Base-by-base conservation (phyloP, 2,113 vertebrate species). In the Lycaon pictus region DNA sequence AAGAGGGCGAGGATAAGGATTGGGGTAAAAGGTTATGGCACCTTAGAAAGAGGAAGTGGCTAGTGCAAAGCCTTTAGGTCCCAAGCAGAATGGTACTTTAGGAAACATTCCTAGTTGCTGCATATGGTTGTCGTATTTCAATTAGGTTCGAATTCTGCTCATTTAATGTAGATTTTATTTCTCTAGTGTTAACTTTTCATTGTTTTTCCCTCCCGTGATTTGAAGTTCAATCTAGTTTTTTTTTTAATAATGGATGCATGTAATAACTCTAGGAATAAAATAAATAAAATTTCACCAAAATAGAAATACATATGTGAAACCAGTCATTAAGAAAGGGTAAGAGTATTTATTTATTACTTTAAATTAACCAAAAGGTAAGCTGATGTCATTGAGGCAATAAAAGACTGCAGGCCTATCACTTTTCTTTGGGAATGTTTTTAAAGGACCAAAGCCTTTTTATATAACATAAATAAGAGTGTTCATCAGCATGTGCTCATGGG, bases 351-450 rank as follows among this genome's bases (percentile, higher is more conserved):
- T 88, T 94, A 90, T 51, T 67, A 15, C 19, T n/a, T 85, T 67
- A 79, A 91, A 97, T 95, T 74, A 88, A 60, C 22, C 27, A 77
- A 82, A 85, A 95, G 11, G 48, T 93, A 92, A 87, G 10, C 9
- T 37, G 69, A 55, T 76, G 17, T 62, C 58, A 74, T 27, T 62
- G 37, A 95, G 29, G 20, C 17, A 95, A 76, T 76, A 83, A 69
- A 90, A 95, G 32, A 88, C 25, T 27, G 10, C 35, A 53, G 11
- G 2, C 35, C 17, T 55, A 32, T 87, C 37, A 80, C 13, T 88
- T 92, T 84, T 53, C 77, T 94, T 63, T 56, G 82, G 84, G 51
- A 94, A 90, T 88, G 58, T 81, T 96, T 93, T 81, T 55, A 55
- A 51, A 92, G 22, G 13, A 88, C 27, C 48, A 58, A 37, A 88